phyloP scores from a whole-genome alignment of 2,888 invertebrate species.

The Dicyrtoma fusca region DNA sequence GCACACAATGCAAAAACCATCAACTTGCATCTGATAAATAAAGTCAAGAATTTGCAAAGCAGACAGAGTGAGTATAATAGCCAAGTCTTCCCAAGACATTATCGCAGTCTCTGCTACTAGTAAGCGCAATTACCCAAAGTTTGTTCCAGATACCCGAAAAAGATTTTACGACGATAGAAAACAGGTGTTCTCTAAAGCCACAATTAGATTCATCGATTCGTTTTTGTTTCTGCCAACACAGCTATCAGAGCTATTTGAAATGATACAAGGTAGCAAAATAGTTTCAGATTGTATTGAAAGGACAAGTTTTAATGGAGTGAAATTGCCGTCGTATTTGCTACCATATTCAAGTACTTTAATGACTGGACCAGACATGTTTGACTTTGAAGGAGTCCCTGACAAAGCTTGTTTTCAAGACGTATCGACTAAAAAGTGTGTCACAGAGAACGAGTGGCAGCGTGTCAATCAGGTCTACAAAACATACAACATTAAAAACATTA shows the following conservation, averaged over 20 bases:
- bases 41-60: not conserved
- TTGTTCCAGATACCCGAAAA: no score
- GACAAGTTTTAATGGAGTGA: no score
- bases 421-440: not conserved
- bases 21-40: not conserved
- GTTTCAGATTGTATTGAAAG: not conserved
- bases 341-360: not conserved
- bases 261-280: no score
- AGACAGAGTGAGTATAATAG: not conserved
- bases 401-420: not conserved
- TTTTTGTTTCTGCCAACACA: slow-evolving; percentile 1
- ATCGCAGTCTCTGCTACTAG: not conserved
- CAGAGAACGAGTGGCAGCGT: not conserved
- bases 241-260: no score
- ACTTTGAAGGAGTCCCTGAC: not conserved
- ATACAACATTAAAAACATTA: not conserved
- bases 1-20: not conserved
- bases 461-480: not conserved
- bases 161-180: no score
- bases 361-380: not conserved
- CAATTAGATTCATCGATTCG: not conserved
- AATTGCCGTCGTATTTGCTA: not conserved
- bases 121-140: no score
- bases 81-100: not conserved
- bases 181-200: no score